Conservation (phyloP, 1,140 invertebrate species). For the Heliconius hermathena region DNA sequence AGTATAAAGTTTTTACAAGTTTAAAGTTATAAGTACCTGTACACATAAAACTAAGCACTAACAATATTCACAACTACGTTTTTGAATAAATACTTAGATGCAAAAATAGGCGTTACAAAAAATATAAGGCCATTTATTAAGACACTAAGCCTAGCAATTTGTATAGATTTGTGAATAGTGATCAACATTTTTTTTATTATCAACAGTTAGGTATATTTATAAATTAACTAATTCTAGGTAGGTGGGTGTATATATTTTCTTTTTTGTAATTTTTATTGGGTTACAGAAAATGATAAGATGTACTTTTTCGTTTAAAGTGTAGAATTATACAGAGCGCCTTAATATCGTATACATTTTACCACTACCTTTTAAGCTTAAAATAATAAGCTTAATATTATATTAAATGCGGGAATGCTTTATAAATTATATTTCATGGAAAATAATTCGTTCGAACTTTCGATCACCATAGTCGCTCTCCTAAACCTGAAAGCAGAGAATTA, state of each 20-base stretch:
- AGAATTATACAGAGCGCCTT: constrained; percentile 1
- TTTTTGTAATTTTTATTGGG: not conserved
- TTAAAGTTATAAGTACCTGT: not conserved
- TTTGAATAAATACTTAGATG: constrained; percentile 9
- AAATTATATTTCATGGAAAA: constrained; percentile 15
- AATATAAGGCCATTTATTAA: not conserved
- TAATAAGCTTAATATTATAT: constrained; percentile 27
- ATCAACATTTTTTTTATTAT: not conserved
- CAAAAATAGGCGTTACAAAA: constrained; percentile 1
- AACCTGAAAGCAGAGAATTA: constrained; percentile 54
- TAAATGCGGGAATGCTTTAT: constrained; percentile 44
- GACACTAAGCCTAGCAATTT: not conserved
- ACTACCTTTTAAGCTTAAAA: constrained; percentile 11
- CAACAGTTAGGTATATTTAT: not conserved
- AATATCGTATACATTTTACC: constrained; percentile 23
- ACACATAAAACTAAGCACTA: constrained; percentile 1
- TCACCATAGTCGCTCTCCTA: constrained; percentile 69
- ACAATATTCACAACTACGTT: constrained; percentile 5
- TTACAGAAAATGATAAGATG: not conserved
- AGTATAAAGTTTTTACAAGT: not conserved
- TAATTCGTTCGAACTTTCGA: constrained; percentile 28
- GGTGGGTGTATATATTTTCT: constrained; percentile 13
- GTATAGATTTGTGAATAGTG: constrained; percentile 1
- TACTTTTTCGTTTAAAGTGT: not conserved
- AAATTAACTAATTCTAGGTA: not conserved